Conservation (phyloP, 2,113 vertebrate genomes). For the Salvator merianae region DNA sequence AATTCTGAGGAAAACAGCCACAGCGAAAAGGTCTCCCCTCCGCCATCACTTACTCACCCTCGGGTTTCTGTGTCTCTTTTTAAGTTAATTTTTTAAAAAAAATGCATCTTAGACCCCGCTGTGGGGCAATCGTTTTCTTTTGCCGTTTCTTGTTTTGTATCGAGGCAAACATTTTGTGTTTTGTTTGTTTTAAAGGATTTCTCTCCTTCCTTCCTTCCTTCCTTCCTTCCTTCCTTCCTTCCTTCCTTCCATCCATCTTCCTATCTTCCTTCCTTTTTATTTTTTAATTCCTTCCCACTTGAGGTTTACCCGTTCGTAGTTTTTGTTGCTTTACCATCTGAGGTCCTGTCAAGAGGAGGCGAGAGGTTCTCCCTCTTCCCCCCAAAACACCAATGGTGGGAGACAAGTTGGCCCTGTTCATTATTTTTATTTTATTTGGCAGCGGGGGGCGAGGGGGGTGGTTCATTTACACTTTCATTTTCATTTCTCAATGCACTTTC, state of each 20-base stretch:
- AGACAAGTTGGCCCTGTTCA: not conserved
- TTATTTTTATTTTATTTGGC: no score
- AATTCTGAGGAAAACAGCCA: conserved; percentile 30
- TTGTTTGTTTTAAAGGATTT: conserved; percentile 31
- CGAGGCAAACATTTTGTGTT: conserved; percentile 17
- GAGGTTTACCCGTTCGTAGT: not conserved
- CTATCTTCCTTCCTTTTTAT: no score
- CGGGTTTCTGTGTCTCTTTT: conserved; percentile 60
- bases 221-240: not conserved
- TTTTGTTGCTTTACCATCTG: not conserved
- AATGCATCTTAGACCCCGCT: conserved; percentile 54
- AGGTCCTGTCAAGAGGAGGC: not conserved
- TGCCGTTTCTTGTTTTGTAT: conserved; percentile 42
- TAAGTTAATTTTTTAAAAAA: conserved; percentile 68
- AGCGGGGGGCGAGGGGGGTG: not conserved
- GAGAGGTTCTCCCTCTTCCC: not conserved
- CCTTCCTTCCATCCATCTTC: not conserved
- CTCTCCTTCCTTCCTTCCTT: not conserved
- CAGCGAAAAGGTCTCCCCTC: conserved; percentile 29
- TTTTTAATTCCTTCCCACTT: no score
- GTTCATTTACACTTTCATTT: conserved; percentile 36
- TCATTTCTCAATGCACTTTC: conserved; percentile 56
- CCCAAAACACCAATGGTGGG: not conserved
- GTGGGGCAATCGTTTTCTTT: conserved; percentile 21
- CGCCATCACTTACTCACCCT: not conserved